Conservation (phyloP, 2,113 vertebrate species). For the Syngnathoides biaculeatus region DNA sequence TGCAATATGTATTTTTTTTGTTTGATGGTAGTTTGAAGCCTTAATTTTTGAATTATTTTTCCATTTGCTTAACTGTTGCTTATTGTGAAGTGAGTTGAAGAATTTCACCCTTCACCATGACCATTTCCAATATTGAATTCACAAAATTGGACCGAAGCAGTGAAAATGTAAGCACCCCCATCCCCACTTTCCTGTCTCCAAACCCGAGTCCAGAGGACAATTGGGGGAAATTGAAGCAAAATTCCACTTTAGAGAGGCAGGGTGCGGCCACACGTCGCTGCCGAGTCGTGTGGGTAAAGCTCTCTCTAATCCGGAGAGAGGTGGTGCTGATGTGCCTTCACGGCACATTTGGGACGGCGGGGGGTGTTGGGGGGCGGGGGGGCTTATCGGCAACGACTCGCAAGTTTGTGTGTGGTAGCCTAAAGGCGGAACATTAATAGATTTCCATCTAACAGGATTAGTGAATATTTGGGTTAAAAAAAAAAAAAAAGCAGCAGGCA, state of each 20-base stretch:
- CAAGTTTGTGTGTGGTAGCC: conserved; percentile 61
- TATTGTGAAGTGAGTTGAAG: not conserved
- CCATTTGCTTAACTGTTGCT: too few species aligned
- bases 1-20: too few species aligned
- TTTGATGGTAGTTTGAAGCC: too few species aligned
- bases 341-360: conserved; percentile 68
- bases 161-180: not conserved
- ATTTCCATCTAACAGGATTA: conserved; percentile 68
- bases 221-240: not conserved
- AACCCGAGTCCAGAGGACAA: not conserved
- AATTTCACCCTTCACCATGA: conserved; percentile 10
- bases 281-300: conserved; percentile 55
- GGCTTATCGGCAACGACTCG: conserved; percentile 33
- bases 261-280: conserved; percentile 48
- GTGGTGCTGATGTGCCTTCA: conserved; percentile 61
- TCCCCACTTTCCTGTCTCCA: too few species aligned
- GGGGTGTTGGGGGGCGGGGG: conserved; percentile 2
- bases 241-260: conserved; percentile 36
- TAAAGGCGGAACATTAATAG: conserved; percentile 60
- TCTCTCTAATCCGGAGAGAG: conserved; percentile 63
- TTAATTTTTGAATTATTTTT: too few species aligned
- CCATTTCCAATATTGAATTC: conserved; percentile 26
- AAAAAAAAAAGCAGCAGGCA: not conserved
- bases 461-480: conserved; percentile 52
- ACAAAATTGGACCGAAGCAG: conserved; percentile 15